phyloP scores from a whole-genome alignment of 2,888 invertebrate species.

The Buathra laborator region DNA sequence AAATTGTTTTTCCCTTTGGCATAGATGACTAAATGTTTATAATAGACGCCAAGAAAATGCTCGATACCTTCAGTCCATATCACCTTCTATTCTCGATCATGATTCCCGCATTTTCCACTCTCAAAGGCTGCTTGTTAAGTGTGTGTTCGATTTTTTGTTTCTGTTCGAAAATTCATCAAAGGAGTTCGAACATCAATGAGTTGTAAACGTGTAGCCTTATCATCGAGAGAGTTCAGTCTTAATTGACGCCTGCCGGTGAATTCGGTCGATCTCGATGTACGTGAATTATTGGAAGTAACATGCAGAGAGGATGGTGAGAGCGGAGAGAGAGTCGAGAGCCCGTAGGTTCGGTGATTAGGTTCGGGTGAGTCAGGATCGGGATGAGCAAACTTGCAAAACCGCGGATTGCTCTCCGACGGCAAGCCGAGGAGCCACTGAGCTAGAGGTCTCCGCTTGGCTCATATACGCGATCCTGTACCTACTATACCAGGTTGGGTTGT shows the following conservation, averaged over 20 bases:
- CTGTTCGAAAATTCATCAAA: not conserved
- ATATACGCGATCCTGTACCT: conserved; percentile 11
- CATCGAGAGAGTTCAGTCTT: not conserved
- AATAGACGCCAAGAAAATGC: no score
- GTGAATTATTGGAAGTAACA: conserved; percentile 17
- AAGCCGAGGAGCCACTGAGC: conserved; percentile 66
- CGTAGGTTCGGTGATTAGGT: conserved; percentile 65
- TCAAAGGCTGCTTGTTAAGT: not conserved
- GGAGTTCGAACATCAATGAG: not conserved
- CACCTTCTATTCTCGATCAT: no score
- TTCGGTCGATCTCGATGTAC: conserved; percentile 8
- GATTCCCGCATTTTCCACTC: not conserved
- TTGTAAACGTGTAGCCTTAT: not conserved
- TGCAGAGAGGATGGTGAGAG: not conserved
- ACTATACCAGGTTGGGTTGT: conserved; percentile 33
- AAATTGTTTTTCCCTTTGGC: no score
- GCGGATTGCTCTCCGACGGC: conserved; percentile 66
- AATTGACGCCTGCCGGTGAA: conserved; percentile 5
- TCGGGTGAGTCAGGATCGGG: conserved; percentile 56
- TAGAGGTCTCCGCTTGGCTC: conserved; percentile 24
- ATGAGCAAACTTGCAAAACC: conserved; percentile 77
- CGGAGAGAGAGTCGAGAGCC: conserved; percentile 31
- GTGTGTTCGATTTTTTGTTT: not conserved
- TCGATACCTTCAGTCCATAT: not conserved
- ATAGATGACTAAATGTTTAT: no score